phyloP scores from a whole-genome alignment of 1,140 invertebrate species.

The Sinella curviseta region DNA sequence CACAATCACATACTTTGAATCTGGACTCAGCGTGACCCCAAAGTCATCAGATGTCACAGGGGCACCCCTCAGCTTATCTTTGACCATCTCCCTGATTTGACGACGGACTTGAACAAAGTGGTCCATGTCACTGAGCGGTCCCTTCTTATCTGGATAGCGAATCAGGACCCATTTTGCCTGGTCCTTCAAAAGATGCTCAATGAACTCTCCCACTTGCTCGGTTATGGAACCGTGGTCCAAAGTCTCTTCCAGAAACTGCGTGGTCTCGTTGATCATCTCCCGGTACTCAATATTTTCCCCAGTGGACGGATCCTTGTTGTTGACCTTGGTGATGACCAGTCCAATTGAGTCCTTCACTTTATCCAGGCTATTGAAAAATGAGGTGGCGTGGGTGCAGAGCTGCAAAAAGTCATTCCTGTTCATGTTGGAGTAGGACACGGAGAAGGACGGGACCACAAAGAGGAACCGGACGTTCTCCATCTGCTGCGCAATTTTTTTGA shows the following conservation, averaged over 20 bases:
- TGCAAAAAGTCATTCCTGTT: neutral
- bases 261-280: neutral
- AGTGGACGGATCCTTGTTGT: neutral
- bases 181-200: neutral
- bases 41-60: neutral
- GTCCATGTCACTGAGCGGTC: neutral
- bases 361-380: neutral
- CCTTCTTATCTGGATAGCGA: neutral
- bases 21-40: neutral
- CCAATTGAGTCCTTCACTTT: neutral
- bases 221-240: neutral
- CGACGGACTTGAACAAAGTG: neutral
- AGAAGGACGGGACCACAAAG: neutral
- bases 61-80: neutral
- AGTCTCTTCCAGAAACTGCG: neutral
- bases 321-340: neutral
- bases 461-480: neutral
- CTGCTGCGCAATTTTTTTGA: neutral
- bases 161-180: neutral
- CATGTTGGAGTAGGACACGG: neutral
- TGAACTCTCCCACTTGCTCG: neutral
- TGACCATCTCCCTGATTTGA: neutral
- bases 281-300: neutral
- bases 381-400: neutral
- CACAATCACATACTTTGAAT: neutral